These are phyloP conservation scores for Augiades crinisus DNA, from an alignment of 2,888 invertebrate species.

Conservation along the genomic window DNA sequence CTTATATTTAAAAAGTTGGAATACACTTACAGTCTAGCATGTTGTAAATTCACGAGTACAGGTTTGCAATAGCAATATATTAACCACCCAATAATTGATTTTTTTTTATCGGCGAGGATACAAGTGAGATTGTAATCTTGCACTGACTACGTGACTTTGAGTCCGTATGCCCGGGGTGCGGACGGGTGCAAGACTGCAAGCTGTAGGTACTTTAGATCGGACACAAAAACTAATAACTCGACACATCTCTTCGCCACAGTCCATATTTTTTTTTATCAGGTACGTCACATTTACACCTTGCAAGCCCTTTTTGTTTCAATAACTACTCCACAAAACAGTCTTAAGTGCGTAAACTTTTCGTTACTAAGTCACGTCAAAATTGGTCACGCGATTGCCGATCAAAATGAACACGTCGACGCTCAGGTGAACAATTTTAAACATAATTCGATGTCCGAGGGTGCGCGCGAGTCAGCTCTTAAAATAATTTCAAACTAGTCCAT, in stretches of 20 bases:
- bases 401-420: conserved; percentile 11
- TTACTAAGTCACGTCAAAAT: conserved; percentile 15
- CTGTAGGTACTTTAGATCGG: background rate
- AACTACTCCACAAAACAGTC: conserved; percentile 21
- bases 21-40: conserved; percentile 25
- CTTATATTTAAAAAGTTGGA: conserved; percentile 26
- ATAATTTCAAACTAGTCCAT: conserved; percentile 60
- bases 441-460: conserved; percentile 27
- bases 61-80: conserved; percentile 27
- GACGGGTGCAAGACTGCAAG: background rate
- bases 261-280: conserved; percentile 25
- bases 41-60: conserved; percentile 25
- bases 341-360: conserved; percentile 21
- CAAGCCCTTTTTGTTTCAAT: conserved; percentile 21
- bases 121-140: conserved; percentile 7
- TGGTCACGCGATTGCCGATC: conserved; percentile 16
- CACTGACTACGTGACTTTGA: conserved; percentile 9
- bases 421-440: conserved; percentile 17
- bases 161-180: background rate
- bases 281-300: conserved; percentile 25
- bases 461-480: conserved; percentile 51
- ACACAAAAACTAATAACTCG: conserved; percentile 17
- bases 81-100: conserved; percentile 27
- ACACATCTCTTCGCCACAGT: conserved; percentile 7
- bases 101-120: conserved; percentile 13